Conservation (phyloP, 2,888 invertebrate species). For the Portevinia maculata region DNA sequence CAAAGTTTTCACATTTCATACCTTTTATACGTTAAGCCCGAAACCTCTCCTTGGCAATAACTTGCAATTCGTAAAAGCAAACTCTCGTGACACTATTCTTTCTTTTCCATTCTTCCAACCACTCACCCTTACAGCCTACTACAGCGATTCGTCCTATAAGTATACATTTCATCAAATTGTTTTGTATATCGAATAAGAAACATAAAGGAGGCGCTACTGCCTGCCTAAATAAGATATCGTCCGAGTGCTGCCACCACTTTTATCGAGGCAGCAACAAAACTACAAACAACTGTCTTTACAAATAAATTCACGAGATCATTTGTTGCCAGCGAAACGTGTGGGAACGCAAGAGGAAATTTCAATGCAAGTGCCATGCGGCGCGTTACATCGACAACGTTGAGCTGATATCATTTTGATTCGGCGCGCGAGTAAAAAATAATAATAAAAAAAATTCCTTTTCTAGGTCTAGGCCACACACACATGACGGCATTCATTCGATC, state of each 20-base stretch:
- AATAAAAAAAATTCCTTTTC: constrained; percentile 74
- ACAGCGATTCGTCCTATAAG: background rate
- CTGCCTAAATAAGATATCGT: constrained; percentile 20
- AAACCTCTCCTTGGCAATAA: constrained; percentile 4
- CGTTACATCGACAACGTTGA: constrained; percentile 51
- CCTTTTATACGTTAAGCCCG: too few relatives aligned
- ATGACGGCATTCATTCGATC: constrained; percentile 47
- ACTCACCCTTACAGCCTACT: background rate
- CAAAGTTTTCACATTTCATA: too few relatives aligned
- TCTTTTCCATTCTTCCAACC: background rate
- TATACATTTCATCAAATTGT: constrained; percentile 5
- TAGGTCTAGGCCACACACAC: constrained; percentile 74
- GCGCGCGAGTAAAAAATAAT: constrained; percentile 75
- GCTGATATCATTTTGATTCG: constrained; percentile 75
- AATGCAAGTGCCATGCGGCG: constrained; percentile 57
- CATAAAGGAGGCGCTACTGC: background rate
- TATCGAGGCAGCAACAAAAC: constrained; percentile 9
- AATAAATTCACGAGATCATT: background rate
- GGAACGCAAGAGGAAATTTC: background rate
- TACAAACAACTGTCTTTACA: too few relatives aligned
- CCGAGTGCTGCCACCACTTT: constrained; percentile 30
- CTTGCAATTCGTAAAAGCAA: constrained; percentile 37
- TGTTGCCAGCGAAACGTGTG: background rate
- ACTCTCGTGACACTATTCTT: constrained; percentile 42
- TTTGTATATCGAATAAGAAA: constrained; percentile 3